A percentile compares a stretch with the other conserved stretches of the same genome.
Evolutionary conservation across 2,888 invertebrate genomes (phyloP).

Genomic region (Psylliodes chrysocephalus): DNA sequence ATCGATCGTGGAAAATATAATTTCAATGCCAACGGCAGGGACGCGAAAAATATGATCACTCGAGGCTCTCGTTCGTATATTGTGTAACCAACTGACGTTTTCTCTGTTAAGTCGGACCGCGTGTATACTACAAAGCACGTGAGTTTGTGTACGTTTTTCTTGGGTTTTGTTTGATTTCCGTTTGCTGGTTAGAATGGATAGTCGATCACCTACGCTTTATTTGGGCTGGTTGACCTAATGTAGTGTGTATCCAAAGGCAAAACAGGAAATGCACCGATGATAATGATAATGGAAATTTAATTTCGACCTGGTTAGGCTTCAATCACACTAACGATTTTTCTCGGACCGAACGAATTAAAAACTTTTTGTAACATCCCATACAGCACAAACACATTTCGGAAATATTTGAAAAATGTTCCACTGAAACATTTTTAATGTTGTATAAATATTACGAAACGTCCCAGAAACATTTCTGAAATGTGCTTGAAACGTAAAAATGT

Average conservation of each 20-base stretch:
- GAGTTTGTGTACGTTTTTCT: conserved; percentile 35
- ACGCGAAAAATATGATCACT: neutral
- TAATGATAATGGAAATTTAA: neutral
- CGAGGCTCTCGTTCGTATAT: conserved; percentile 6
- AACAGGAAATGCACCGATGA: neutral
- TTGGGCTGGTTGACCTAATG: conserved; percentile 8
- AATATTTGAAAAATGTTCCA: no score
- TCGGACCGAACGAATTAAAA: no score
- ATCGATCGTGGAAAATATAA: conserved; percentile 5
- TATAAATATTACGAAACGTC: no score
- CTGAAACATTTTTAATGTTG: no score
- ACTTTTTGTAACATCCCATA: no score
- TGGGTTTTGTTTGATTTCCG: conserved; percentile 3
- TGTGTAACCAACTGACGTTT: conserved; percentile 40
- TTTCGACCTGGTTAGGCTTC: no score
- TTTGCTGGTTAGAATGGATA: neutral
- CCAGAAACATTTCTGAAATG: no score
- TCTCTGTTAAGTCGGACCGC: conserved; percentile 33
- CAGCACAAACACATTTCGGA: no score
- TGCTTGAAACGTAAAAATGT: no score
- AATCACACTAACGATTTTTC: no score
- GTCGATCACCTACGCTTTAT: conserved; percentile 13
- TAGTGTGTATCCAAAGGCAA: neutral
- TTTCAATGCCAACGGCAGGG: conserved; percentile 15
- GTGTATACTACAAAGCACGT: conserved; percentile 38